Evolutionary conservation across 2,888 invertebrate species (phyloP), one percentile per base, ranked within the genome.

Genomic region (Eutolmus rufibarbis): DNA sequence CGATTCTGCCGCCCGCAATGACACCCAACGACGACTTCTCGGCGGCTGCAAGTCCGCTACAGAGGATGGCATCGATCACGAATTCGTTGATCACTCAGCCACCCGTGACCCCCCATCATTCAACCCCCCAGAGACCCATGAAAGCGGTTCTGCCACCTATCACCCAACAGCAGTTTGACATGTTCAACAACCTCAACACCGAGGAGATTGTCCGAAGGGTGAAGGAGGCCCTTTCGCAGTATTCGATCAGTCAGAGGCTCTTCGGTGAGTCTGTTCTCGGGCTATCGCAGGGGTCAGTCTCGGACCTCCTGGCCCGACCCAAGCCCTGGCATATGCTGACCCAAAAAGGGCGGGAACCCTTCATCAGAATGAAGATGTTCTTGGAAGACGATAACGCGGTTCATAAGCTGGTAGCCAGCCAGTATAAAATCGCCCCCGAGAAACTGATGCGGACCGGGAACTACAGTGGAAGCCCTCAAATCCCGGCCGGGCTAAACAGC

Each of bases 261-360:
- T 99, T 99, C 91, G 99, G 99, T 9, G 99, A 99, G 92, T 98
- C 97, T 1, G 99, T 99, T n/a, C 94, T 99, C 88, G 98, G 98
- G 0, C 93, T 98, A 86, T 98, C 98, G 1, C 98, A 98, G 92
- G 99, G 99, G 56, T 98, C 98, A 5, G 99, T 99, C 0, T 99
- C 98, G 78, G 99, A 99, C 93, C 94, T 99, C 74, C 94, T 99
- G 89, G 99, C 99, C 34, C 94, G 99, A 85, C 99, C 99, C 51
- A 99, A 99, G 92, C 98, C 99, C 0, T 99, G 99, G 99, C 98
- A 98, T 92, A 98, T 99, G 98, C 94, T 99, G 82, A 99, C 99
- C 16, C 98, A 97, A 91, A 98, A 98, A 92, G 98, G 98, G 1
- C 94, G 98, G 37, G 98, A 99, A 91, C 99, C 98, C 0, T 99